phyloP scores from a whole-genome alignment of 2,888 invertebrate genomes.

The Agrenia bidenticulata region DNA sequence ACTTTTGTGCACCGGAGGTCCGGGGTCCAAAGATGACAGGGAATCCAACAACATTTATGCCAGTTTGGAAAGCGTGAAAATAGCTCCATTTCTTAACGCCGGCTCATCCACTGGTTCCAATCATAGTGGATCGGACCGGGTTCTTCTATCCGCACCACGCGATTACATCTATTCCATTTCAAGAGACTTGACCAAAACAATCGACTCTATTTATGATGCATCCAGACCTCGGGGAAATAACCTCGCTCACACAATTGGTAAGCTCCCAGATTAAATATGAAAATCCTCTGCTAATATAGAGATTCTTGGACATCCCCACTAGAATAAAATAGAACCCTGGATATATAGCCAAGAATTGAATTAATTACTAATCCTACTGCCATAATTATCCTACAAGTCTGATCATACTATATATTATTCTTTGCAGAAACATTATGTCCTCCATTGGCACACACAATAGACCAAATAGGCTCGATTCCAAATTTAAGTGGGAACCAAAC shows the following conservation, averaged over 20 bases:
- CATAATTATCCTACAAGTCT: conserved; percentile 5
- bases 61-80: conserved; percentile 53
- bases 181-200: conserved; percentile 53
- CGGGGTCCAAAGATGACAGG: conserved; percentile 49
- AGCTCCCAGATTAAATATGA: conserved; percentile 10
- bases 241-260: conserved; percentile 52
- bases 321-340: too few relatives aligned
- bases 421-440: conserved; percentile 50
- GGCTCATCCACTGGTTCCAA: conserved; percentile 53
- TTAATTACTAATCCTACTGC: too few relatives aligned
- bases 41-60: conserved; percentile 53
- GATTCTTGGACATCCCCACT: too few relatives aligned
- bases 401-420: conserved; percentile 34
- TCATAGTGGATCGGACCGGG: conserved; percentile 53
- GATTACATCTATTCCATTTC: conserved; percentile 54
- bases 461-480: conserved; percentile 53
- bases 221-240: conserved; percentile 52
- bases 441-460: conserved; percentile 52
- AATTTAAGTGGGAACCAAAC: conserved; percentile 51
- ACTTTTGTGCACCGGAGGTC: conserved; percentile 50
- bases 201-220: conserved; percentile 54
- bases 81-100: conserved; percentile 52
- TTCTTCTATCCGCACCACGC: conserved; percentile 52
- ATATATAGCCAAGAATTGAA: too few relatives aligned
- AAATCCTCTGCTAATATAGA: too few relatives aligned